Evolutionary conservation across 2,888 invertebrate genomes (phyloP).

Genomic region (Isoperla grammatica): DNA sequence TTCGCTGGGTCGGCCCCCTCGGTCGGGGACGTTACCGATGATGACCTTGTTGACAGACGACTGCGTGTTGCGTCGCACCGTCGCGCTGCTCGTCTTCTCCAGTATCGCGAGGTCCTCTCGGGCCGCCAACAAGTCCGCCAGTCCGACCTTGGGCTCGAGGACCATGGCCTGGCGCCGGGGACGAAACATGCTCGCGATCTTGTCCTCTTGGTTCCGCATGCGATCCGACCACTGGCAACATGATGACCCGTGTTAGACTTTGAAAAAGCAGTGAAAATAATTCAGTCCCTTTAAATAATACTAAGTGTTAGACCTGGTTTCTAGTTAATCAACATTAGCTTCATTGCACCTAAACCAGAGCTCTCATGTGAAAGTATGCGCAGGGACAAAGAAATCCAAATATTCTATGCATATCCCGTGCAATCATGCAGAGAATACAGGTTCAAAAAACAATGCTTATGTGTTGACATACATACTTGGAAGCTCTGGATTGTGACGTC

Average conservation of each 20-base stretch:
- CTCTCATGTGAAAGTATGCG: too few relatives aligned
- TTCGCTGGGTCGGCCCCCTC: slow-evolving; percentile 89
- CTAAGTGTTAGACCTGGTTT: too few relatives aligned
- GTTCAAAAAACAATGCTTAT: too few relatives aligned
- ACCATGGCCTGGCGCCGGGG: slow-evolving; percentile 47
- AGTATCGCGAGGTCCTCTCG: slow-evolving; percentile 77
- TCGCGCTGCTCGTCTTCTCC: slow-evolving; percentile 87
- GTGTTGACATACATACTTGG: too few relatives aligned
- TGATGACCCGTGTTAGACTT: too few relatives aligned
- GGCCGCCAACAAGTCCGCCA: slow-evolving; percentile 79
- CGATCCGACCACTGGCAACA: slow-evolving; percentile 72
- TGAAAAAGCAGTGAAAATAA: too few relatives aligned
- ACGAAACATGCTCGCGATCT: slow-evolving; percentile 57
- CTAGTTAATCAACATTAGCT: too few relatives aligned
- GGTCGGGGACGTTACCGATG: slow-evolving; percentile 90
- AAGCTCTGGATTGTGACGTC: slow-evolving; percentile 97
- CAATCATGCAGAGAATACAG: too few relatives aligned
- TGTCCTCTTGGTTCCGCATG: slow-evolving; percentile 64
- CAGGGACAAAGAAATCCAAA: too few relatives aligned
- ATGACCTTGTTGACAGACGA: slow-evolving; percentile 81
- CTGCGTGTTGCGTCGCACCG: slow-evolving; percentile 77
- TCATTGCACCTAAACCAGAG: too few relatives aligned
- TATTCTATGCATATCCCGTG: too few relatives aligned
- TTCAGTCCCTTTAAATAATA: too few relatives aligned
- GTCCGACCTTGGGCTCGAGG: slow-evolving; percentile 58